Base-by-base conservation (phyloP, 2,797 vertebrate species). In the Sebastes cheni region DNA sequence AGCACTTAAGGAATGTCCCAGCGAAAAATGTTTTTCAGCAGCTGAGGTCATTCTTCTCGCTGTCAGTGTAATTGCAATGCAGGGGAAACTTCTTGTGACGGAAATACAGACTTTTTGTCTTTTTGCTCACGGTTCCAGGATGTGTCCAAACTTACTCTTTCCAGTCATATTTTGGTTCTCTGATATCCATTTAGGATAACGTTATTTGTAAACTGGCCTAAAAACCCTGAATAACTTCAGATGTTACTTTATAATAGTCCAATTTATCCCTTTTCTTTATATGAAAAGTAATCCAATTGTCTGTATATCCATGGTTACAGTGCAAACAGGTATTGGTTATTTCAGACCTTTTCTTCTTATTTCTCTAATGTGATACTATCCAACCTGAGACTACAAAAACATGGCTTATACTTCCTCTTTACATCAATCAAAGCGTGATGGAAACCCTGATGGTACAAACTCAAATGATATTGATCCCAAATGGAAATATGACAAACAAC, bases 1-100 rank as follows among this genome's bases (percentile, higher is more conserved):
- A 52, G 22, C 34, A 58, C 16, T 39, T 46, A 60, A 69, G 23
- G 34, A 72, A 30, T 25, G 20, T 73, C 58, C 39, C 27, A 16
- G 29, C 0, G 6, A 1, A 69, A 66, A 60, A 25, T 30, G 14
- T 60, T 54, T 58, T 20, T 30, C 58, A 10, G 5, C 3, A 0
- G 3, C 55, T 10, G n/a, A 75, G 75, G 75, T 77, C 69, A 27
- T 52, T 23, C 56, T 78, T 16, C 68, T 65, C 50, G 12, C 69
- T 78, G 61, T 68, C 66, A 25, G 20, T 54, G 25, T 82, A 73
- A 85, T 85, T 86, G 54, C 32, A 3, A 36, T 64, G 55, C 73
- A 29, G 50, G 6, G 20, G 30, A 64, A 29, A 27, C 34, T 22
- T 29, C n/a, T 50, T 6, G 12, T 5, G 2, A 59, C 46, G n/a